Conservation (phyloP, 2,113 vertebrate genomes). For the Onychorhynchus coronatus region DNA sequence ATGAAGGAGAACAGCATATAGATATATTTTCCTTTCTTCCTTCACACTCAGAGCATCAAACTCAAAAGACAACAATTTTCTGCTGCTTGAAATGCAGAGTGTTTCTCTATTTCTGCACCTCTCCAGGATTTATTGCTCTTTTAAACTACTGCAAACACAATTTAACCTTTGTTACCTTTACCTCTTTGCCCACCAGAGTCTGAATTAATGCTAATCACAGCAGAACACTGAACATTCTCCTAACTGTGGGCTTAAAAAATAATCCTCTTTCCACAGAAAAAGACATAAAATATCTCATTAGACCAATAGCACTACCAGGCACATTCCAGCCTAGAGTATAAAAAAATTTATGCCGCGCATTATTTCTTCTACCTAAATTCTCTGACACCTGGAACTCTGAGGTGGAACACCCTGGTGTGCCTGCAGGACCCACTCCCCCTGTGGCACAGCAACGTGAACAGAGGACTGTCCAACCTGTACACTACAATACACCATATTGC, state of each 20-base stretch:
- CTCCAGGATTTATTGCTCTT: background rate
- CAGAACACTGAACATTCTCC: background rate
- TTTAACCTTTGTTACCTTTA: slow-evolving; percentile 21
- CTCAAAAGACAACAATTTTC: slow-evolving; percentile 29
- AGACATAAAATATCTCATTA: slow-evolving; percentile 48
- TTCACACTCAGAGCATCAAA: slow-evolving; percentile 1
- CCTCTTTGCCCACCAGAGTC: background rate
- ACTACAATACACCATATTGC: background rate
- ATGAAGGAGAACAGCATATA: background rate
- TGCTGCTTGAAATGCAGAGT: slow-evolving; percentile 23
- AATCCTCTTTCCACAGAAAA: background rate
- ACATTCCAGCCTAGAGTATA: background rate
- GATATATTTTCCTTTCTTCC: slow-evolving; percentile 54
- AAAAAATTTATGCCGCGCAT: background rate
- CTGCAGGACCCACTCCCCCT: background rate
- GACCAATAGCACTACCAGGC: slow-evolving; percentile 18
- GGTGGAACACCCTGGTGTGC: background rate
- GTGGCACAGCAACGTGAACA: background rate
- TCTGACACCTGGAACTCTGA: background rate
- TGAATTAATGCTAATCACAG: background rate
- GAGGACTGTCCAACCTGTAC: background rate
- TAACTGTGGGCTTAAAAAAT: background rate
- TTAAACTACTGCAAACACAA: slow-evolving; percentile 15
- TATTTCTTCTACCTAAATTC: background rate
- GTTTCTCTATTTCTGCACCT: background rate